Conservation (phyloP, 2,113 vertebrate genomes). For the Prionailurus bengalensis region DNA sequence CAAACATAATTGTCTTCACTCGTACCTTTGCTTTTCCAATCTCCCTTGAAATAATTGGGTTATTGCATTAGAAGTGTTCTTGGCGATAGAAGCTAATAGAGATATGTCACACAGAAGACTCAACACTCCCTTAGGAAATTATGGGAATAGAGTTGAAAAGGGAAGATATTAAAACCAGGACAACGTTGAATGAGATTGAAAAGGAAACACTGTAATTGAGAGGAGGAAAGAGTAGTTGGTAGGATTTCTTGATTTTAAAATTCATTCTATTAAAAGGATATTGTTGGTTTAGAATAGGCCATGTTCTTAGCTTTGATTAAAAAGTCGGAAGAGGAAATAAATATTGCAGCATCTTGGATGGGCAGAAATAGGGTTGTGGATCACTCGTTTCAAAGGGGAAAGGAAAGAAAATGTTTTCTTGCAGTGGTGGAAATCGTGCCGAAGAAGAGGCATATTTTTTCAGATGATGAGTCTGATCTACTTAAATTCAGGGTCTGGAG, state of each 20-base stretch:
- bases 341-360: background rate
- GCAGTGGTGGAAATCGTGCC: background rate
- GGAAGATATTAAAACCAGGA: conserved; percentile 65
- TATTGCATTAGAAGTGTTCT: conserved; percentile 73
- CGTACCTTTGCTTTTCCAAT: conserved; percentile 62
- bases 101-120: conserved; percentile 57
- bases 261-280: conserved; percentile 43
- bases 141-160: conserved; percentile 48
- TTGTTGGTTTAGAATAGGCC: background rate
- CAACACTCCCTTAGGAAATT: conserved; percentile 73
- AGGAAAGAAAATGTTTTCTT: background rate
- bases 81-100: conserved; percentile 65
- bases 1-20: conserved; percentile 71
- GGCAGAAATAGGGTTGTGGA: background rate
- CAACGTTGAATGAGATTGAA: conserved; percentile 4
- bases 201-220: conserved; percentile 45
- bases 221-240: conserved; percentile 9
- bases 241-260: conserved; percentile 68
- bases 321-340: conserved; percentile 44
- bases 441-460: background rate
- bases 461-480: background rate
- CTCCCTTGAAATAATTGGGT: conserved; percentile 76
- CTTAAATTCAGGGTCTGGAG: background rate
- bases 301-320: conserved; percentile 44
- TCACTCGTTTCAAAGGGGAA: background rate